Percentiles rank a stretch among this genome's conserved stretches.
Evolutionary conservation across 1,140 invertebrate genomes (phyloP).

Genomic region (Bombyx mori): ASM3026992v2 NC_085126.1:11168501-11169000

Average conservation of each 20-base stretch:
- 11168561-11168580: slow-evolving; percentile 40
- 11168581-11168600: slow-evolving; percentile 44
- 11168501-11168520: slow-evolving; percentile 36
- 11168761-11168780: not conserved
- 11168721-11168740: not conserved
- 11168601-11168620: slow-evolving; percentile 14
- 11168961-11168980: too few species aligned
- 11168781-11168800: slow-evolving; percentile 14
- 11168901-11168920: not conserved
- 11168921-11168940: too few species aligned
- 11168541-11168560: slow-evolving; percentile 25
- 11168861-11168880: not conserved
- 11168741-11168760: too few species aligned
- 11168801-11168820: slow-evolving; percentile 11
- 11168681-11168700: slow-evolving; percentile 7
- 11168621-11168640: too few species aligned
- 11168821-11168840: slow-evolving; percentile 26
- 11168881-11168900: not conserved
- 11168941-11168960: too few species aligned
- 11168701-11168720: not conserved
- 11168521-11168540: slow-evolving; percentile 23
- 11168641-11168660: slow-evolving; percentile 40
- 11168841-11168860: slow-evolving; percentile 31
- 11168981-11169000: too few species aligned
- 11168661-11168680: slow-evolving; percentile 32